These are phyloP conservation scores for Pipistrellus pygmaeus DNA, from an alignment of 2,797 vertebrate species.

Conservation along the genomic window DNA sequence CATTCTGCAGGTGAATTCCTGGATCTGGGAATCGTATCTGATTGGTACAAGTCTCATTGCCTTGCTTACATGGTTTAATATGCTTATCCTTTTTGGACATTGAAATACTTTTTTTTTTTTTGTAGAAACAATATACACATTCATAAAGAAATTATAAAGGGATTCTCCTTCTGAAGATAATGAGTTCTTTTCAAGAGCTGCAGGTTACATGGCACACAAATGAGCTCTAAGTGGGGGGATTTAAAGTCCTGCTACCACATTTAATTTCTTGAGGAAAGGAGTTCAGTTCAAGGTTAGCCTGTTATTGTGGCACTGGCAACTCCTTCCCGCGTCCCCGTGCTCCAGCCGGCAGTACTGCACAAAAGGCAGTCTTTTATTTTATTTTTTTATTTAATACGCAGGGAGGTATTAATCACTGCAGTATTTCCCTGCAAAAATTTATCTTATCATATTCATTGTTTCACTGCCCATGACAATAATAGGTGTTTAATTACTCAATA, in stretches of 20 bases:
- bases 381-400: slow-evolving; percentile 91
- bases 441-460: slow-evolving; percentile 97
- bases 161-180: slow-evolving; percentile 92
- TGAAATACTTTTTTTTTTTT: slow-evolving; percentile 78
- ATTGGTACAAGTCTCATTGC: slow-evolving; percentile 85
- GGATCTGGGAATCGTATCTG: slow-evolving; percentile 85
- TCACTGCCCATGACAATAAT: slow-evolving; percentile 97
- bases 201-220: slow-evolving; percentile 91
- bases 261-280: slow-evolving; percentile 93
- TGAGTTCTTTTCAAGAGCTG: slow-evolving; percentile 92
- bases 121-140: slow-evolving; percentile 91
- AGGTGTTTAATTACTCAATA: slow-evolving; percentile 99
- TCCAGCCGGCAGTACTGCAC: slow-evolving; percentile 89
- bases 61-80: slow-evolving; percentile 89
- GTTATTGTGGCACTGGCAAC: slow-evolving; percentile 92
- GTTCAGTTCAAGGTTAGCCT: slow-evolving; percentile 94
- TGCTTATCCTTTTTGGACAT: slow-evolving; percentile 88
- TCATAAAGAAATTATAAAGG: slow-evolving; percentile 92
- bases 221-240: slow-evolving; percentile 93
- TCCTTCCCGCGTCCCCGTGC: slow-evolving; percentile 89
- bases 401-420: slow-evolving; percentile 95
- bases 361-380: slow-evolving; percentile 90
- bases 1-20: slow-evolving; percentile 84
- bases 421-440: slow-evolving; percentile 95
- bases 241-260: slow-evolving; percentile 92